Conservation (phyloP, 2,797 vertebrate species). For the Clarias pachynema region DNA sequence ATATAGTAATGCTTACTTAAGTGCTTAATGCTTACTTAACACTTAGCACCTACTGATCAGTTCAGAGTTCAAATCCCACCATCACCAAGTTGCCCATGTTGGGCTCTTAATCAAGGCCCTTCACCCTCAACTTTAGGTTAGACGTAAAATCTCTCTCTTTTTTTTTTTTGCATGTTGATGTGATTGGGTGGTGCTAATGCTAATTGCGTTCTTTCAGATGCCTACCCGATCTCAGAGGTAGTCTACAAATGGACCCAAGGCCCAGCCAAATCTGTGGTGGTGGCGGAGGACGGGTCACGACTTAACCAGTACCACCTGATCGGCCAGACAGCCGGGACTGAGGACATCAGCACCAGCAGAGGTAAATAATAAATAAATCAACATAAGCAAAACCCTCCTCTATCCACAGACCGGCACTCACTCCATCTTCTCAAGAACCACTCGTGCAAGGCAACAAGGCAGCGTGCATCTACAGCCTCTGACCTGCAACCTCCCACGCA, state of each 20-base stretch:
- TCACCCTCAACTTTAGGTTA: too few relatives aligned
- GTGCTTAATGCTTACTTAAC: background rate
- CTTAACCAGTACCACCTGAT: conserved; percentile 97
- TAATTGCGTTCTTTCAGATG: conserved; percentile 75
- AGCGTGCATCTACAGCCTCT: background rate
- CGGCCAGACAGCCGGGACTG: conserved; percentile 89
- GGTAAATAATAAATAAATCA: conserved; percentile 69
- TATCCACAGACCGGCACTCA: conserved; percentile 2
- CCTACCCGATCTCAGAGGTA: conserved; percentile 95
- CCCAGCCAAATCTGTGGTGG: conserved; percentile 89
- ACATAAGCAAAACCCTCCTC: background rate
- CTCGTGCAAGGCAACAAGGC: background rate
- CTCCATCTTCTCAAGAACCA: background rate
- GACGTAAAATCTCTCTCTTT: too few relatives aligned
- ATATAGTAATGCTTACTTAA: background rate
- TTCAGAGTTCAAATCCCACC: too few relatives aligned
- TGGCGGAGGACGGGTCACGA: conserved; percentile 94
- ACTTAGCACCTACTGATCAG: background rate
- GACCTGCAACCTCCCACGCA: background rate
- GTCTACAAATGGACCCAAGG: conserved; percentile 92
- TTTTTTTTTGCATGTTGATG: background rate
- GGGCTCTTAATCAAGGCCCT: too few relatives aligned
- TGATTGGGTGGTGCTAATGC: background rate
- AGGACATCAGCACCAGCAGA: conserved; percentile 93
- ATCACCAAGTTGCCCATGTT: too few relatives aligned